Conservation (phyloP, 2,113 vertebrate genomes). For the Hucho hucho region DNA sequence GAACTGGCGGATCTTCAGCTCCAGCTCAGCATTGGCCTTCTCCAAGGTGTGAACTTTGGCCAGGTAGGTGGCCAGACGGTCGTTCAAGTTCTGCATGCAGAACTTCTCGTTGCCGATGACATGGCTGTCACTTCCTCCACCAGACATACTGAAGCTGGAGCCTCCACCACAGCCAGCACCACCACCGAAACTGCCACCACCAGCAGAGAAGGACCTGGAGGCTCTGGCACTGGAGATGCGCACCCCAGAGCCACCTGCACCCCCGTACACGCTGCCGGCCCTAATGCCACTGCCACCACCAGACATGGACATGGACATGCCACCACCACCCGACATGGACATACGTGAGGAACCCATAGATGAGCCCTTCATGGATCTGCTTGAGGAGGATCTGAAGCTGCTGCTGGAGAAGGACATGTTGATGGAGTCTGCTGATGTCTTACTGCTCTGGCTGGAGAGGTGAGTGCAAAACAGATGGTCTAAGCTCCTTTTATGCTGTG, state of each 20-base stretch:
- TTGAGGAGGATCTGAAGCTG: constrained; percentile 1
- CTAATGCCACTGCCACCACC: constrained; percentile 1
- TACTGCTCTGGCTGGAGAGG: constrained; percentile 17
- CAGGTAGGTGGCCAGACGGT: constrained; percentile 56
- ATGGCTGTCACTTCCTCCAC: neutral
- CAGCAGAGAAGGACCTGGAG: constrained; percentile 23
- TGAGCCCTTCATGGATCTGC: constrained; percentile 6
- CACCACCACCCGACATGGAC: constrained; percentile 15
- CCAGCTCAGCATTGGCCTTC: constrained; percentile 46
- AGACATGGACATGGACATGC: neutral
- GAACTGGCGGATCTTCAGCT: constrained; percentile 51
- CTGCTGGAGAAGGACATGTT: constrained; percentile 17
- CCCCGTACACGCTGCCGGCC: constrained; percentile 37
- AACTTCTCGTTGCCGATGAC: constrained; percentile 42
- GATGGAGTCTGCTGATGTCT: neutral
- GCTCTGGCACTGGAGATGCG: constrained; percentile 43
- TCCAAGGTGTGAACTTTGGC: constrained; percentile 48
- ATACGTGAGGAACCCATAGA: constrained; percentile 4
- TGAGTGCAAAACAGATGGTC: constrained; percentile 11
- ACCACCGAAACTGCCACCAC: neutral
- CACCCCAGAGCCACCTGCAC: neutral
- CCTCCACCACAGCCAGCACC: constrained; percentile 1
- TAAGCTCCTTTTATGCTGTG: constrained; percentile 28
- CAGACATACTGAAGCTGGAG: neutral
- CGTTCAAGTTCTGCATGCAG: constrained; percentile 59